These are phyloP conservation scores for Oreochromis grahami DNA, from an alignment of 2,797 vertebrate genomes.

Conservation along the genomic window DNA sequence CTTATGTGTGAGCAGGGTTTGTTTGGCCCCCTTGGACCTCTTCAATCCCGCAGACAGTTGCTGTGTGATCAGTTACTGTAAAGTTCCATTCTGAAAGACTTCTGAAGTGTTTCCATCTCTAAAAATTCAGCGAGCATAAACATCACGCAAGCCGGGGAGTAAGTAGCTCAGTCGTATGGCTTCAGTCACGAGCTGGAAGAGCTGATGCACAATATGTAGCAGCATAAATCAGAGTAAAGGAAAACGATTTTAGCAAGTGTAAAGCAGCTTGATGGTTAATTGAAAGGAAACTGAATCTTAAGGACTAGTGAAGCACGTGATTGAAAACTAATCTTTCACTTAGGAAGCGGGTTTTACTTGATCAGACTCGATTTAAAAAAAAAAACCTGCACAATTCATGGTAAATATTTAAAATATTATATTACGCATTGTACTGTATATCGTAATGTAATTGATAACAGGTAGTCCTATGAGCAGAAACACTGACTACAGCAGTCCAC, in stretches of 20 bases:
- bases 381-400: not conserved
- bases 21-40: not conserved
- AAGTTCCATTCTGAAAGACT: not conserved
- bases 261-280: not conserved
- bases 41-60: not conserved
- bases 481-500: not conserved
- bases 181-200: not conserved
- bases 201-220: not conserved
- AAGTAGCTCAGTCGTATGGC: not conserved
- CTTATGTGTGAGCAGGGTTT: not conserved
- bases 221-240: not conserved
- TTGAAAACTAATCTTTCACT: not conserved
- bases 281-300: not conserved
- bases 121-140: not conserved
- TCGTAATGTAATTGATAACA: not conserved
- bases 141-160: not conserved
- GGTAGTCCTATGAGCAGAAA: not conserved
- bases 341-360: not conserved
- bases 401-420: not conserved
- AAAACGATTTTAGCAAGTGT: not conserved
- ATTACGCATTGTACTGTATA: not conserved
- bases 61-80: not conserved
- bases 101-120: constrained; percentile 4
- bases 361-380: not conserved
- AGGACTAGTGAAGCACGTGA: not conserved